phyloP scores from a whole-genome alignment of 2,888 invertebrate species.

The Ypsolopha sequella region DNA sequence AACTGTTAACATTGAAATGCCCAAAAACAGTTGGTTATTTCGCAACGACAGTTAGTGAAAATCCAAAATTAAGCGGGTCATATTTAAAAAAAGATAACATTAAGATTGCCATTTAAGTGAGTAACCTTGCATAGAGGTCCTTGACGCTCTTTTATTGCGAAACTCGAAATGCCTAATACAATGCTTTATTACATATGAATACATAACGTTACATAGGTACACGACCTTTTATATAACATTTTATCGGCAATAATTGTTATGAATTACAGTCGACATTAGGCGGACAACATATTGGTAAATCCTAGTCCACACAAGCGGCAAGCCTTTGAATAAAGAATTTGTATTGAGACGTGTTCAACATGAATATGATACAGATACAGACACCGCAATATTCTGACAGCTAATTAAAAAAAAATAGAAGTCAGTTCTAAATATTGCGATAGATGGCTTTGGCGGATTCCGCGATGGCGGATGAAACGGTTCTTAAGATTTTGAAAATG shows the following conservation, averaged over 20 bases:
- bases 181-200: neutral
- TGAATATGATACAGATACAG: too few relatives aligned
- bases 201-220: neutral
- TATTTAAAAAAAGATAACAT: conserved; percentile 37
- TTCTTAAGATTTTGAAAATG: too few relatives aligned
- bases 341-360: neutral
- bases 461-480: too few relatives aligned
- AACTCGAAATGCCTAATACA: conserved; percentile 44
- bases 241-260: conserved; percentile 20
- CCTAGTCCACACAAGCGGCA: neutral
- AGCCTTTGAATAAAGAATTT: conserved; percentile 31
- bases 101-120: conserved; percentile 62
- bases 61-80: conserved; percentile 24
- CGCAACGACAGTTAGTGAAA: conserved; percentile 22
- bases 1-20: neutral
- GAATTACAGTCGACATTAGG: conserved; percentile 32
- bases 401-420: too few relatives aligned
- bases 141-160: conserved; percentile 54
- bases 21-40: neutral
- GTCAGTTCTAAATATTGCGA: too few relatives aligned
- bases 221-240: conserved; percentile 4
- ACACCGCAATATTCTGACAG: too few relatives aligned
- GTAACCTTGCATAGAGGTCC: conserved; percentile 54
- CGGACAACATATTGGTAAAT: conserved; percentile 3
- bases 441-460: too few relatives aligned